phyloP scores from a whole-genome alignment of 2,113 vertebrate species.

The Dissostichus mawsoni region DNA sequence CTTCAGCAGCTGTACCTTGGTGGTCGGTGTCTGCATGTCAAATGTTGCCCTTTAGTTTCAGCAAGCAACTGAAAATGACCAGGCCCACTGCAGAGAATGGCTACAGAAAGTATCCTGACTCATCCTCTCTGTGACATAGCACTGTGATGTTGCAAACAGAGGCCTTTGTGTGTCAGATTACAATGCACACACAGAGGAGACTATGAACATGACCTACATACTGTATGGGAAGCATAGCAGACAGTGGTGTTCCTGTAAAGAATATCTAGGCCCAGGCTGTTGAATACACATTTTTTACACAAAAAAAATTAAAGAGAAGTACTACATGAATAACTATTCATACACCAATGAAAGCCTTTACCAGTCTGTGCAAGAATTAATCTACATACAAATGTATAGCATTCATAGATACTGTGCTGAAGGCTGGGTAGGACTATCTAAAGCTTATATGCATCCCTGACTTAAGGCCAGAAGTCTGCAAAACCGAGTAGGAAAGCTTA shows the following conservation, averaged over 20 bases:
- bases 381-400: constrained; percentile 46
- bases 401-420: constrained; percentile 19
- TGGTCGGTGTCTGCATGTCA: too few species aligned
- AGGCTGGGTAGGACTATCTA: background rate
- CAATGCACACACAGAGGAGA: constrained; percentile 40
- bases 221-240: background rate
- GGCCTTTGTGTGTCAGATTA: constrained; percentile 54
- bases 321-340: background rate
- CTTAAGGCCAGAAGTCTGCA: constrained; percentile 17
- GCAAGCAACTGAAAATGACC: too few species aligned
- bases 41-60: too few species aligned
- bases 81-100: too few species aligned
- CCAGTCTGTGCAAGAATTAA: constrained; percentile 25
- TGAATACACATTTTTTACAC: too few species aligned
- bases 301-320: too few species aligned
- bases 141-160: constrained; percentile 22
- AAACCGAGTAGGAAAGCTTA: background rate
- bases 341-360: background rate
- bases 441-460: constrained; percentile 23
- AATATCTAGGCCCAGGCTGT: background rate
- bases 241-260: background rate
- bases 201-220: constrained; percentile 41
- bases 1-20: too few species aligned
- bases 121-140: constrained; percentile 27
- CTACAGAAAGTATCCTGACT: constrained; percentile 3